Evolutionary conservation across 1,140 invertebrate genomes (phyloP).

Genomic region (Drosophila pseudoananassae): DNA sequence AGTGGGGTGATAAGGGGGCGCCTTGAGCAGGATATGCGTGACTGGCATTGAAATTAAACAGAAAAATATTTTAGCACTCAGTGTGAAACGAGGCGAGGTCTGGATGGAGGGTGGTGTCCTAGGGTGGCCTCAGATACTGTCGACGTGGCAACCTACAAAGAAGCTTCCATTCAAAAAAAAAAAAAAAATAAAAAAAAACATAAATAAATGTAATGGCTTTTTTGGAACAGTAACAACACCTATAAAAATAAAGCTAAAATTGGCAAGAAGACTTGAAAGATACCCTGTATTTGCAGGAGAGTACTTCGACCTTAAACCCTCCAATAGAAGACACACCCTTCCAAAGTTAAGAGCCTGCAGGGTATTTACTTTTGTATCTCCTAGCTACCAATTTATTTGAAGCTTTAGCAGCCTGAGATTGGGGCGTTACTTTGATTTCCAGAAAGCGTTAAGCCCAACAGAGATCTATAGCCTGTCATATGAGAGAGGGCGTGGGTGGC

Average conservation of each 20-base stretch:
- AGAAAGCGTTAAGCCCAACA: slow-evolving; percentile 71
- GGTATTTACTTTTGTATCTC: slow-evolving; percentile 16
- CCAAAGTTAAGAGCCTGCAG: neutral
- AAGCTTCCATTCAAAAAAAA: slow-evolving; percentile 23
- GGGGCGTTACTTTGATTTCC: slow-evolving; percentile 72
- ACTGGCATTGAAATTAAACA: slow-evolving; percentile 78
- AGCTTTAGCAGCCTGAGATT: slow-evolving; percentile 17
- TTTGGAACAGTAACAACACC: slow-evolving; percentile 45
- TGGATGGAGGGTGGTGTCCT: neutral
- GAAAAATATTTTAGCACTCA: slow-evolving; percentile 51
- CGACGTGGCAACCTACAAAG: slow-evolving; percentile 48
- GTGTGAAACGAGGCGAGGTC: slow-evolving; percentile 68
- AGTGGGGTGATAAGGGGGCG: neutral
- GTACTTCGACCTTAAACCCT: too few species aligned
- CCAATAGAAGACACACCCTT: too few species aligned
- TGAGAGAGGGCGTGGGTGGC: slow-evolving; percentile 6
- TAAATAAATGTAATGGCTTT: slow-evolving; percentile 65
- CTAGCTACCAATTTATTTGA: slow-evolving; percentile 65
- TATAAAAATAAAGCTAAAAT: slow-evolving; percentile 8
- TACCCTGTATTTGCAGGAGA: slow-evolving; percentile 2
- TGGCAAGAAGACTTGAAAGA: neutral
- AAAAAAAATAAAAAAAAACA: slow-evolving; percentile 7
- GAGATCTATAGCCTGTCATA: slow-evolving; percentile 56
- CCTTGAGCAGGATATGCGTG: slow-evolving; percentile 72
- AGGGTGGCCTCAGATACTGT: slow-evolving; percentile 5